These are phyloP conservation scores for Campoletis raptor DNA, from an alignment of 2,888 invertebrate genomes.

Conservation along the genomic window DNA sequence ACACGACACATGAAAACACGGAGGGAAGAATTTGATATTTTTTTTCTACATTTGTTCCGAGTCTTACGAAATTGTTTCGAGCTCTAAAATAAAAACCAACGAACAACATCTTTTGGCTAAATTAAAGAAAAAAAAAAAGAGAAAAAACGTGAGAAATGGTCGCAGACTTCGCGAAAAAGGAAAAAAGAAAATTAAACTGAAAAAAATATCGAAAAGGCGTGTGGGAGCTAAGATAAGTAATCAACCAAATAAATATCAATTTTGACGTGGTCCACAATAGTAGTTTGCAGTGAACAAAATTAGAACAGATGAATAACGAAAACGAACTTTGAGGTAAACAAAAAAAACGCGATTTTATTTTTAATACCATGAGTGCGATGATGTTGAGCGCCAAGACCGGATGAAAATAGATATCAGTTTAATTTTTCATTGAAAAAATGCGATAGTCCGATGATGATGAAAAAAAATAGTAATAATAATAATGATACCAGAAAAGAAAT, in stretches of 20 bases:
- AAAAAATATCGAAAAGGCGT: slow-evolving; percentile 50
- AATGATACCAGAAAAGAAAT: slow-evolving; percentile 29
- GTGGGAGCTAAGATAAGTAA: slow-evolving; percentile 62
- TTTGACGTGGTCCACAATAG: slow-evolving; percentile 80
- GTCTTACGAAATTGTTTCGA: slow-evolving; percentile 31
- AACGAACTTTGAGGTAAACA: slow-evolving; percentile 19
- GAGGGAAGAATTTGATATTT: slow-evolving; percentile 59
- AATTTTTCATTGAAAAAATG: slow-evolving; percentile 56
- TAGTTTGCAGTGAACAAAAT: slow-evolving; percentile 79
- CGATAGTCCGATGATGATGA: slow-evolving; percentile 19
- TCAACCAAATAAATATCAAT: slow-evolving; percentile 76
- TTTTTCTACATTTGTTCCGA: slow-evolving; percentile 29
- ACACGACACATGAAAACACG: slow-evolving; percentile 56
- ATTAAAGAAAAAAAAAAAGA: slow-evolving; percentile 13
- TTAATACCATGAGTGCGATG: slow-evolving; percentile 60
- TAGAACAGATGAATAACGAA: slow-evolving; percentile 50
- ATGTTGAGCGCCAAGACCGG: slow-evolving; percentile 43
- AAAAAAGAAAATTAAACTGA: slow-evolving; percentile 49
- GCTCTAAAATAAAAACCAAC: slow-evolving; percentile 22
- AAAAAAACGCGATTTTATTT: slow-evolving; percentile 63
- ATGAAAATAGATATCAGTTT: slow-evolving; percentile 56
- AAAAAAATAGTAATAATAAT: slow-evolving; percentile 30
- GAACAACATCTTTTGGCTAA: slow-evolving; percentile 11
- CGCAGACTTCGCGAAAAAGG: slow-evolving; percentile 41
- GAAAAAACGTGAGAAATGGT: slow-evolving; percentile 23